Conservation (phyloP, 2,797 vertebrate genomes). For the Margarornis squamiger region DNA sequence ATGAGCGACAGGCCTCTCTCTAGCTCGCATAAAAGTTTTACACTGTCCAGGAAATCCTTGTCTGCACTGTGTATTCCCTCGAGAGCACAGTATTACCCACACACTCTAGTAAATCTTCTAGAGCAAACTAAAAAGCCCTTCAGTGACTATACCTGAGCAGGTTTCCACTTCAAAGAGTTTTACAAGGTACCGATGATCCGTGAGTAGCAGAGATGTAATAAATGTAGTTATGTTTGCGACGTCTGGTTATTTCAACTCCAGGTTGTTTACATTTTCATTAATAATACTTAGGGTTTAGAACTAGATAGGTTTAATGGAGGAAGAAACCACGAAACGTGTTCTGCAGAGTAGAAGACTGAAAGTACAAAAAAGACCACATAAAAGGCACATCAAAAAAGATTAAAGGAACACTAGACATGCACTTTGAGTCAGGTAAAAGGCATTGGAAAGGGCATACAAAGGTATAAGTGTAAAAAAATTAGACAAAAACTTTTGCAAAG, state of each 20-base stretch:
- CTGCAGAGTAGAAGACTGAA: neutral
- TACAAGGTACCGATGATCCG: neutral
- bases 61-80: neutral
- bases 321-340: neutral
- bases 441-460: neutral
- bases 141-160: neutral
- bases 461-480: neutral
- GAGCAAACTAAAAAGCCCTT: neutral
- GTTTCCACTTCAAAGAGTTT: neutral
- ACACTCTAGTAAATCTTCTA: neutral
- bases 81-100: neutral
- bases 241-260: neutral
- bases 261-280: neutral
- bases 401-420: neutral
- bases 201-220: neutral
- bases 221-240: neutral
- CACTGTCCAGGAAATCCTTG: neutral
- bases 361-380: neutral
- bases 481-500: neutral
- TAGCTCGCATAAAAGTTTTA: neutral
- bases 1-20: neutral
- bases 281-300: neutral
- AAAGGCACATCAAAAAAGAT: neutral
- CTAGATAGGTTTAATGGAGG: neutral
- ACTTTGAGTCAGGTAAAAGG: neutral